Base-by-base conservation (phyloP, 2,888 invertebrate species). In the Pherbina coryleti region DNA sequence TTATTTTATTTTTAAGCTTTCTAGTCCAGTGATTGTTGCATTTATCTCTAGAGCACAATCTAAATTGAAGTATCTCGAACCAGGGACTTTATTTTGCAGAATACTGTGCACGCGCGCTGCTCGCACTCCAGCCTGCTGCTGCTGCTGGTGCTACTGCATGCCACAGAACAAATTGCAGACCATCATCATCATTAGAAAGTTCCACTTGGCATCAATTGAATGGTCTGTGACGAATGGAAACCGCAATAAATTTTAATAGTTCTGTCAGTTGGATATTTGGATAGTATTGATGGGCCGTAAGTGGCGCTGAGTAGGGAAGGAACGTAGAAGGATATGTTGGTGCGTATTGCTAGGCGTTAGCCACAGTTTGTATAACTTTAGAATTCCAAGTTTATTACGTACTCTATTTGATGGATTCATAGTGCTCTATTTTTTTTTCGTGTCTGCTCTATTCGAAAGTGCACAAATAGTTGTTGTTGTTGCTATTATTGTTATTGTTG, bases 181-280 rank as follows among this genome's bases (percentile, higher is more conserved):
- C 69, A 69, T 31, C 64, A 77, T 78, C 81, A 81, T 84, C 85
- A 84, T 84, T 85, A 85, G 83, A 80, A 81, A 81, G 85, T 86
- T 86, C 85, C 86, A 87, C 85, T 82, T 81, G 86, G 87, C 82
- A 84, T 82, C 83, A 80, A 81, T 81, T 83, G 86, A 87, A 86
- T 86, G 83, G 83, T 80, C 87, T 86, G 85, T 86, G 86, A 87
- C 87, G 79, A 78, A 81, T 80, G 51, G 76, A 77, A 74, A 67
- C 72, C 28, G 78, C 81, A 79, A 80, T 79, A 78, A 80, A 80
- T 79, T 79, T 79, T 78, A 80, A 79, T 79, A 76, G 79, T 80
- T 74, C 57, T 70, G 69, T 75, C 60, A 44, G 53, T 22, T 53
- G 28, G 49, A n/a, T 11, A 17, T 51, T 69, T 66, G 11, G 69